phyloP scores from a whole-genome alignment of 2,888 invertebrate species.

The Blera fallax region DNA sequence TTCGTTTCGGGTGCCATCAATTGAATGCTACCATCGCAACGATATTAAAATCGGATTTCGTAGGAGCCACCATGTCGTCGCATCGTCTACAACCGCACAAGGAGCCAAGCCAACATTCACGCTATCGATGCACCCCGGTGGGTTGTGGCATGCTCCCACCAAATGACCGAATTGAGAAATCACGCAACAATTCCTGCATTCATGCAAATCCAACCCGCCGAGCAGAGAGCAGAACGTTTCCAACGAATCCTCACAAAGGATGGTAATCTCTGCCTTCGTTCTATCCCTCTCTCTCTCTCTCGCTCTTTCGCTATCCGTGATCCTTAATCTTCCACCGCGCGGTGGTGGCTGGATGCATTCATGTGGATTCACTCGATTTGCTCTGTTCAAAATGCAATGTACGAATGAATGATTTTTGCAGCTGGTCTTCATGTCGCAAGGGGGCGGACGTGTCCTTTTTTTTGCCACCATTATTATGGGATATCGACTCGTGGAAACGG shows the following conservation, averaged over 20 bases:
- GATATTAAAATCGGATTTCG: constrained; percentile 48
- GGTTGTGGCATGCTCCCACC: neutral
- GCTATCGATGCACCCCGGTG: neutral
- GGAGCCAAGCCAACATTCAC: neutral
- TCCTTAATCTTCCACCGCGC: constrained; percentile 53
- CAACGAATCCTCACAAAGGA: constrained; percentile 23
- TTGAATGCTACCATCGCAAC: constrained; percentile 45
- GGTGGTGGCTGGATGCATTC: constrained; percentile 50
- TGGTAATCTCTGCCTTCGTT: constrained; percentile 44
- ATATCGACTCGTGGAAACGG: constrained; percentile 13
- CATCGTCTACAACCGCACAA: neutral
- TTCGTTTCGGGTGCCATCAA: constrained; percentile 44
- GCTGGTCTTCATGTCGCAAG: neutral
- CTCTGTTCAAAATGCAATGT: constrained; percentile 60
- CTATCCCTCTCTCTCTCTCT: neutral
- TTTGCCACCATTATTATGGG: constrained; percentile 29
- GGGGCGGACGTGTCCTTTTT: neutral
- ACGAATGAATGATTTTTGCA: constrained; percentile 64
- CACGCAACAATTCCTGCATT: constrained; percentile 60
- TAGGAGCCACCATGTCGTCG: constrained; percentile 33
- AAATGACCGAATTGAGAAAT: constrained; percentile 66
- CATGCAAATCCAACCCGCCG: constrained; percentile 49
- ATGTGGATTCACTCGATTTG: constrained; percentile 71
- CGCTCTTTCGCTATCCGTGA: neutral
- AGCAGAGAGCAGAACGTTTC: constrained; percentile 33